A percentile compares a stretch with the other conserved stretches of the same genome.
Evolutionary conservation across 2,797 vertebrate genomes (phyloP).

Genomic region (Sternotherus odoratus): DNA sequence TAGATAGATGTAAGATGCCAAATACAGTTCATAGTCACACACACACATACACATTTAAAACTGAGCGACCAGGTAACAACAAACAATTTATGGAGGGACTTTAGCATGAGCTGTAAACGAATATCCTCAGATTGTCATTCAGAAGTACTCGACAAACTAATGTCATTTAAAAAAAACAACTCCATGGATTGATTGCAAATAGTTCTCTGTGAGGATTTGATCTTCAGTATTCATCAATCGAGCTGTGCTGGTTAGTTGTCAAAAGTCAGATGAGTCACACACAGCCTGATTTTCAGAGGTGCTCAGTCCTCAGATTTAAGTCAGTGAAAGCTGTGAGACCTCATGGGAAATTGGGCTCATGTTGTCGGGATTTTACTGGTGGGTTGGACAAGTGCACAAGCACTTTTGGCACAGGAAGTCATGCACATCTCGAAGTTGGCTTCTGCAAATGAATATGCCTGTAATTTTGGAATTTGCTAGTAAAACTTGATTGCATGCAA

Average conservation of each 20-base stretch:
- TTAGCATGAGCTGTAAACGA: background rate
- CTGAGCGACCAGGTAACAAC: constrained; percentile 54
- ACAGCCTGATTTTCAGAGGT: background rate
- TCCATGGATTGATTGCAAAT: background rate
- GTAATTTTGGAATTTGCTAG: background rate
- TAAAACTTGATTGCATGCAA: constrained; percentile 1
- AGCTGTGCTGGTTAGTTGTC: background rate
- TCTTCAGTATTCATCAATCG: background rate
- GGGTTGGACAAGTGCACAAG: constrained; percentile 2
- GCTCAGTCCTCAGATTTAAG: background rate
- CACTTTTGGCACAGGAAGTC: constrained; percentile 8
- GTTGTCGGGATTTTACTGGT: background rate
- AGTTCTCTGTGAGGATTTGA: background rate
- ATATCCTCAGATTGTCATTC: constrained; percentile 26
- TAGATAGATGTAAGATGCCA: constrained; percentile 71
- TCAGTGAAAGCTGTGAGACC: background rate
- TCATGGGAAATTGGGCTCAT: background rate
- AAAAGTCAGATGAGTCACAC: background rate
- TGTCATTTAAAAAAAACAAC: background rate
- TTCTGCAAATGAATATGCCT: background rate
- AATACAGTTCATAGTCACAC: constrained; percentile 56
- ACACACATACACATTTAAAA: constrained; percentile 44
- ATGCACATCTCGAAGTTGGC: constrained; percentile 23
- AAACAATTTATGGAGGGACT: constrained; percentile 46
- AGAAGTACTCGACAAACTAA: constrained; percentile 38